phyloP scores from a whole-genome alignment of 2,888 invertebrate genomes.

The Diarsia mendica region DNA sequence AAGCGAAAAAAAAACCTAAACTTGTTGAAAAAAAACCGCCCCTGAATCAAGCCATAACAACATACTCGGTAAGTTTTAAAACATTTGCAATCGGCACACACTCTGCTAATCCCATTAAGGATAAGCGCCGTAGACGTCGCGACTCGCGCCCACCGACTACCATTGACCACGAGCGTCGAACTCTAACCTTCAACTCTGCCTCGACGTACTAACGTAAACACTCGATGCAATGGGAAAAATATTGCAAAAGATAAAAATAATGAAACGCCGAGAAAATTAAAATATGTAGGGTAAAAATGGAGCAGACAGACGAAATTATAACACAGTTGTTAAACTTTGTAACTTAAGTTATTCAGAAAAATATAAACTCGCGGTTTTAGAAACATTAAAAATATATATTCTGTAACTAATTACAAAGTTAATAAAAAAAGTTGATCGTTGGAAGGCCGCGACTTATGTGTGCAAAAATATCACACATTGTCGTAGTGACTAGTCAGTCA shows the following conservation, averaged over 20 bases:
- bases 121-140: constrained; percentile 51
- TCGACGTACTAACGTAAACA: constrained; percentile 49
- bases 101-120: constrained; percentile 54
- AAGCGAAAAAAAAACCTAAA: background rate
- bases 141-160: constrained; percentile 61
- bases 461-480: too few relatives aligned
- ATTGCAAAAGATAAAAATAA: constrained; percentile 10
- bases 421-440: too few relatives aligned
- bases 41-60: background rate
- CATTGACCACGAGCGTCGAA: constrained; percentile 67
- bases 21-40: background rate
- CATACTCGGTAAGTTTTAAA: constrained; percentile 27
- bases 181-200: constrained; percentile 70
- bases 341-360: too few relatives aligned
- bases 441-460: too few relatives aligned
- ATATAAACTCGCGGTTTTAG: too few relatives aligned
- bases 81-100: constrained; percentile 43
- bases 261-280: background rate
- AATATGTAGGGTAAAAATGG: background rate
- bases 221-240: constrained; percentile 52
- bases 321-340: background rate
- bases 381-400: too few relatives aligned
- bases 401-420: too few relatives aligned
- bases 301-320: background rate
- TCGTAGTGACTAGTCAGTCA: too few relatives aligned